Conservation (phyloP, 2,113 vertebrate genomes). For the Odocoileus hemionus region DNA sequence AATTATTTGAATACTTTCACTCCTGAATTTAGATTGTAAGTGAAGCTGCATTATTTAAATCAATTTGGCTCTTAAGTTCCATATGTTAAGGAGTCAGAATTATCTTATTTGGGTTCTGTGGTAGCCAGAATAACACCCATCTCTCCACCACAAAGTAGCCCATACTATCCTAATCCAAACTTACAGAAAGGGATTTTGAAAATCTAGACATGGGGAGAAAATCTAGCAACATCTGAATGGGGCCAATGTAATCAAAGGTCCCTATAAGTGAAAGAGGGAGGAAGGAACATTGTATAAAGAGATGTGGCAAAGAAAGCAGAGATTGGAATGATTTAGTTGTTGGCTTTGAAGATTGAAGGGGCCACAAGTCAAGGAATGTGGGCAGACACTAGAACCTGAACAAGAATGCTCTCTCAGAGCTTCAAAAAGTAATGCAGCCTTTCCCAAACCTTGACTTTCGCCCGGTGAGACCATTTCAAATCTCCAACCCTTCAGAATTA, state of each 20-base stretch:
- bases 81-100: neutral
- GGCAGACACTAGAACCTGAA: neutral
- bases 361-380: neutral
- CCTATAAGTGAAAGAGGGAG: neutral
- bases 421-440: neutral
- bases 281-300: neutral
- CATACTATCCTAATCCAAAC: neutral
- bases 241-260: rapidly evolving
- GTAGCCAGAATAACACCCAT: neutral
- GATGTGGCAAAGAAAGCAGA: neutral
- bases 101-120: neutral
- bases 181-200: neutral
- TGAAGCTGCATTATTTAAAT: neutral
- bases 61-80: neutral
- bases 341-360: neutral
- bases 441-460: neutral
- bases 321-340: neutral
- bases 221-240: neutral
- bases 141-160: neutral
- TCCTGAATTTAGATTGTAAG: neutral
- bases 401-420: neutral
- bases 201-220: neutral
- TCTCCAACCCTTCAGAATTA: neutral
- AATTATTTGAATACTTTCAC: neutral
- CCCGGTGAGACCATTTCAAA: neutral